phyloP scores from a whole-genome alignment of 2,888 invertebrate species.

The Alentia gelatinosa region DNA sequence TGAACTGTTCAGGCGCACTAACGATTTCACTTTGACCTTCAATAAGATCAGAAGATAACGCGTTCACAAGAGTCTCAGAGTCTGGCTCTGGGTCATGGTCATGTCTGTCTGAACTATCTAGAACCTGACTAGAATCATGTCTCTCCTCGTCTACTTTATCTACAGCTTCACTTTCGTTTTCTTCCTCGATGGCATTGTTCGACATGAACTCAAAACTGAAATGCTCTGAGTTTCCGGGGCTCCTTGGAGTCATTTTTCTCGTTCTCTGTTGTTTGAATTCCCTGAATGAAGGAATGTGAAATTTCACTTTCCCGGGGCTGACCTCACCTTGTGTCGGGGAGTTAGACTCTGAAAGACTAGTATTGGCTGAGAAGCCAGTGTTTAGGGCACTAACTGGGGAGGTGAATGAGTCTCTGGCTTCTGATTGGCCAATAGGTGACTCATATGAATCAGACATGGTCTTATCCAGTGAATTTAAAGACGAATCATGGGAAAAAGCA shows the following conservation, averaged over 20 bases:
- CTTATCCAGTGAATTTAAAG: background rate
- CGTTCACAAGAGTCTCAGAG: background rate
- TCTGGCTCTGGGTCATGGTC: background rate
- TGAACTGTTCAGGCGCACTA: background rate
- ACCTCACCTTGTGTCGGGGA: background rate
- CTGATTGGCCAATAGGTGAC: background rate
- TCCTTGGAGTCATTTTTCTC: background rate
- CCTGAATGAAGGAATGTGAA: constrained; percentile 38
- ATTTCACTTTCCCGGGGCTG: constrained; percentile 30
- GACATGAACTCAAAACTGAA: background rate
- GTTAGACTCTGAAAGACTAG: background rate
- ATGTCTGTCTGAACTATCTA: background rate
- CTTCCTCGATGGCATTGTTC: constrained; percentile 22
- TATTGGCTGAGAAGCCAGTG: background rate
- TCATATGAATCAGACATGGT: background rate
- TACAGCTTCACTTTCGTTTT: background rate
- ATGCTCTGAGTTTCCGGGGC: background rate
- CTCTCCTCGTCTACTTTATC: background rate
- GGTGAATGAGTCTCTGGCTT: background rate
- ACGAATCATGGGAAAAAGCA: constrained; percentile 2
- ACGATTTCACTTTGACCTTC: background rate
- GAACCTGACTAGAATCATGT: background rate
- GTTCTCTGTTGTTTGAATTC: constrained; percentile 16
- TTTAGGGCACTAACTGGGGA: background rate
- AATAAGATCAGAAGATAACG: background rate